These are phyloP conservation scores for Zonotrichia albicollis DNA, from an alignment of 2,797 vertebrate genomes.

Conservation along the genomic window DNA sequence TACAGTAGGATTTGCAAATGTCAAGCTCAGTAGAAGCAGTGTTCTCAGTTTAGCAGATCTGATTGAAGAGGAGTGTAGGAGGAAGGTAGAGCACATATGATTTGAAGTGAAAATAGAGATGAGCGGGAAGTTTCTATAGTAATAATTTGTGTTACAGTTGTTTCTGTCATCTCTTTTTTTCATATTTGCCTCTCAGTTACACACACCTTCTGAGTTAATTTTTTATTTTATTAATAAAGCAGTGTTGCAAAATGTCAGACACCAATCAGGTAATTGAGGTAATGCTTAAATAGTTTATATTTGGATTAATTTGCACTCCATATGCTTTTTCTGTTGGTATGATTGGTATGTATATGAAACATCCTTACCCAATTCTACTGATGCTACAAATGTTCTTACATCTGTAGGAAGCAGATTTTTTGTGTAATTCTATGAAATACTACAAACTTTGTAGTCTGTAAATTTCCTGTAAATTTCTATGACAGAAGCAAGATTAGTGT, in stretches of 20 bases:
- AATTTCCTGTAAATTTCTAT: not conserved
- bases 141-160: not conserved
- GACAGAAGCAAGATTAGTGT: not conserved
- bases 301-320: not conserved
- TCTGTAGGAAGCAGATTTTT: not conserved
- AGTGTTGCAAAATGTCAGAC: not conserved
- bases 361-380: not conserved
- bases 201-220: not conserved
- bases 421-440: not conserved
- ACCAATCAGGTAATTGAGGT: not conserved
- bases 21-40: not conserved
- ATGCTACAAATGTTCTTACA: not conserved
- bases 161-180: not conserved
- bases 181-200: not conserved
- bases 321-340: not conserved
- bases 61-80: not conserved
- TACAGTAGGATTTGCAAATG: not conserved
- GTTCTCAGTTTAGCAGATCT: constrained; percentile 18
- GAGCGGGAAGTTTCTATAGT: constrained; percentile 16
- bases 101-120: constrained; percentile 20
- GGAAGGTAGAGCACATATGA: not conserved
- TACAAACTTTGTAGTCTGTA: not conserved
- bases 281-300: not conserved
- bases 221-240: not conserved
- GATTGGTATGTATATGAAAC: not conserved